phyloP scores from a whole-genome alignment of 92 coral and sea anemone species.

The Phenganax marumi region DNA sequence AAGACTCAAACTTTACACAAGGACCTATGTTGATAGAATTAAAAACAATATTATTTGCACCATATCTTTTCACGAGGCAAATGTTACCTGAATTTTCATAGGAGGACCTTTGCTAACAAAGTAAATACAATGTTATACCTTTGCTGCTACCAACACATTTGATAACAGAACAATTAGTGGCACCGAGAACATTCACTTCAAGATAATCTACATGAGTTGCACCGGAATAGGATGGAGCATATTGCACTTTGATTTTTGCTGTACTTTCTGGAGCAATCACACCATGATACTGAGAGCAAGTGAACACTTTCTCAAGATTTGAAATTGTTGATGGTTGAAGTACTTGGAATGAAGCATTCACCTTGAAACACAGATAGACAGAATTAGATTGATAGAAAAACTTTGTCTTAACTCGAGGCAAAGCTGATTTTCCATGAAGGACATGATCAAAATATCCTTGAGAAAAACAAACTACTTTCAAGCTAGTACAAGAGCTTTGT shows the following conservation, averaged over 20 bases:
- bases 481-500: too few species aligned
- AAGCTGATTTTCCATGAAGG: too few species aligned
- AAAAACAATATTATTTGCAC: too few species aligned
- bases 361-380: constrained; percentile 42
- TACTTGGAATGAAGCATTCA: constrained; percentile 91
- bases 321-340: constrained; percentile 78
- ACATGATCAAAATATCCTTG: too few species aligned
- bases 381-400: neutral
- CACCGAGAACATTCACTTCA: constrained; percentile 93
- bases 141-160: constrained; percentile 82
- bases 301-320: constrained; percentile 82
- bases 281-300: constrained; percentile 93
- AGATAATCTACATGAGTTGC: constrained; percentile 69
- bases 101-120: neutral
- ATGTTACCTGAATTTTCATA: too few species aligned
- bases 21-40: constrained; percentile 62
- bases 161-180: constrained; percentile 81
- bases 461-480: too few species aligned
- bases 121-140: constrained; percentile 55
- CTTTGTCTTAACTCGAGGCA: too few species aligned
- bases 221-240: constrained; percentile 69
- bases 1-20: constrained; percentile 64
- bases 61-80: too few species aligned
- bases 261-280: constrained; percentile 79
- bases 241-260: constrained; percentile 73